These are phyloP conservation scores for Melanostoma scalare DNA, from an alignment of 2,888 invertebrate genomes.

Conservation along the genomic window DNA sequence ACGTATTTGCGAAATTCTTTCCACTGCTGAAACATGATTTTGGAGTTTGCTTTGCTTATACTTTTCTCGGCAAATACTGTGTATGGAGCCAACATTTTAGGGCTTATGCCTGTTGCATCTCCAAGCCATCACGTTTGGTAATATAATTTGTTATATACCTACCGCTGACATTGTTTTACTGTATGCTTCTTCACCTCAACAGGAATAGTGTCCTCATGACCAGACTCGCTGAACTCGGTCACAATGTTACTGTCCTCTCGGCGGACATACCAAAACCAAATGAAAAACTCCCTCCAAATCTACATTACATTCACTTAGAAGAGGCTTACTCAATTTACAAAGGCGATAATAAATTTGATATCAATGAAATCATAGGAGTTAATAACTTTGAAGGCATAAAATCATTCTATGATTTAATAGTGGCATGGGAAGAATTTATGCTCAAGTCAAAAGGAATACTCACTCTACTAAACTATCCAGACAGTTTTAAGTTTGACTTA, in stretches of 20 bases:
- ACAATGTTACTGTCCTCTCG: conserved; percentile 75
- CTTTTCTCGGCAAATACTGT: no score
- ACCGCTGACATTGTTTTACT: no score
- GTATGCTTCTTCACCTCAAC: not conserved
- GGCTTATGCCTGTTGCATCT: conserved; percentile 74
- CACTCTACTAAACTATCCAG: conserved; percentile 76
- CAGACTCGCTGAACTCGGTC: conserved; percentile 73
- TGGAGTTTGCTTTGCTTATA: no score
- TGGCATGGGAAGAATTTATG: conserved; percentile 37
- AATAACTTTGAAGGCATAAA: conserved; percentile 56
- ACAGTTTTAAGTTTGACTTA: conserved; percentile 78
- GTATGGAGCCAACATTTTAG: conserved; percentile 73
- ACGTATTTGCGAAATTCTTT: no score
- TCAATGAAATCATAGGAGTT: conserved; percentile 3
- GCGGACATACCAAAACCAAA: conserved; percentile 73
- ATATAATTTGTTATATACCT: not conserved
- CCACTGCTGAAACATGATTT: no score
- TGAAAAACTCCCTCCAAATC: conserved; percentile 71
- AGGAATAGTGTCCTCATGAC: conserved; percentile 75
- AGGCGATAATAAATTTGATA: not conserved
- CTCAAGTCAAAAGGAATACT: conserved; percentile 74
- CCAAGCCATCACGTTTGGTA: conserved; percentile 76
- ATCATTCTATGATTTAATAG: conserved; percentile 61
- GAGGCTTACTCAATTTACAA: conserved; percentile 72
- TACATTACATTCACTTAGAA: conserved; percentile 77